Evolutionary conservation across 2,888 invertebrate genomes (phyloP).

Genomic region (Stenichneumon culpator): DNA sequence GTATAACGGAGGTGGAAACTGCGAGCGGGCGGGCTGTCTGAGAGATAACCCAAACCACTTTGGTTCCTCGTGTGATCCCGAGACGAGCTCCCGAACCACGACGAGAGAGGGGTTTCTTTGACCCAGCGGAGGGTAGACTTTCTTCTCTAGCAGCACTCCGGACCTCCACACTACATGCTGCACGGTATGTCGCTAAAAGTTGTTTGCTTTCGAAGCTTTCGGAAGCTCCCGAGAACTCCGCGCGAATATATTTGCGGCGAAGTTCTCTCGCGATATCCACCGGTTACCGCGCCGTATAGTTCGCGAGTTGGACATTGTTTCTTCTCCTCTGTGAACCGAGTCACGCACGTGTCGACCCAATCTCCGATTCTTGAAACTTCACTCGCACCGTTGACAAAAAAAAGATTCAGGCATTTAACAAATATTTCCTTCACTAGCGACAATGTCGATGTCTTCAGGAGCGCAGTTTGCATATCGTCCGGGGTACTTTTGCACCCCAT

Average conservation of each 20-base stretch:
- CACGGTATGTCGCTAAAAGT: not conserved
- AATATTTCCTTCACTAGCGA: too few relatives aligned
- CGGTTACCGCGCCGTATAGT: too few relatives aligned
- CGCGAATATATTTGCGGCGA: not conserved
- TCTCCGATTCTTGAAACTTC: too few relatives aligned
- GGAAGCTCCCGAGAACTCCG: not conserved
- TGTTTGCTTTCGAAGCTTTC: not conserved
- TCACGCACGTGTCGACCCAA: too few relatives aligned
- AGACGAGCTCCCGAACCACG: not conserved
- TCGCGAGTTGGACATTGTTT: too few relatives aligned
- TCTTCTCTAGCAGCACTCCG: not conserved
- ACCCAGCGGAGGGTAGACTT: constrained; percentile 16
- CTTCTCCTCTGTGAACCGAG: too few relatives aligned
- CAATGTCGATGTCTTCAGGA: too few relatives aligned
- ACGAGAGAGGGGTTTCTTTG: constrained; percentile 27
- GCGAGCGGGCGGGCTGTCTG: not conserved
- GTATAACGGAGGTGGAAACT: not conserved
- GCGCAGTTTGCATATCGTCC: too few relatives aligned
- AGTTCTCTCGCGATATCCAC: not conserved
- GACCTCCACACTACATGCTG: not conserved
- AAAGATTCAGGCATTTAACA: too few relatives aligned
- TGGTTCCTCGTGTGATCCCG: constrained; percentile 3
- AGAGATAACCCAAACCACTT: constrained; percentile 39
- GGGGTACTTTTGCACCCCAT: too few relatives aligned
- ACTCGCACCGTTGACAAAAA: too few relatives aligned